A percentile compares a stretch with the other conserved stretches of the same genome.
These are phyloP conservation scores for Ptiloglossa arizonensis DNA, from an alignment of 1,140 invertebrate genomes.

Conservation along the genomic window DNA sequence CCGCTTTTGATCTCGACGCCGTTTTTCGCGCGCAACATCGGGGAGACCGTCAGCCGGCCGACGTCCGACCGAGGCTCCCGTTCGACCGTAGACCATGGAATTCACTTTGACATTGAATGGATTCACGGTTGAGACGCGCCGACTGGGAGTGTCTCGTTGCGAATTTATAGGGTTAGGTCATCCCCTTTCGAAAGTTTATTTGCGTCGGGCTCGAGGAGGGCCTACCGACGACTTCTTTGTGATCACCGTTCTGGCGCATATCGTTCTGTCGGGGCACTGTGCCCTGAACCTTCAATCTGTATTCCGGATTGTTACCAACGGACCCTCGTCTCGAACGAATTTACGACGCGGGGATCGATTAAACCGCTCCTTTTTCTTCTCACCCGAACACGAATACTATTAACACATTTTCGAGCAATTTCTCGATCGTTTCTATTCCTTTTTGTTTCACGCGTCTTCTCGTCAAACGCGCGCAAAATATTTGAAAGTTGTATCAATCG, in stretches of 20 bases:
- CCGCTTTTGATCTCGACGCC: conserved; percentile 32
- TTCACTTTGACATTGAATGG: conserved; percentile 70
- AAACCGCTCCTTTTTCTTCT: no score
- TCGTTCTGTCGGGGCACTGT: neutral
- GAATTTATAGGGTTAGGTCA: conserved; percentile 74
- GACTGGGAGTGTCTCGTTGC: conserved; percentile 70
- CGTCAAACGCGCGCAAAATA: no score
- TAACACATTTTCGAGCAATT: no score
- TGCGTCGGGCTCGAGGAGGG: conserved; percentile 35
- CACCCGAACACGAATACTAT: no score
- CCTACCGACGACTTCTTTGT: conserved; percentile 24
- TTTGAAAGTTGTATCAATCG: no score
- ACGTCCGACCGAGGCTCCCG: neutral
- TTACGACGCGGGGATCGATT: no score
- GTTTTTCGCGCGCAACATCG: conserved; percentile 30
- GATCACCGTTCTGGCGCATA: neutral
- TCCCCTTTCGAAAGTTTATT: conserved; percentile 65
- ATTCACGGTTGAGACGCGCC: conserved; percentile 67
- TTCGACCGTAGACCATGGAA: conserved; percentile 51
- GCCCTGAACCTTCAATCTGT: conserved; percentile 3
- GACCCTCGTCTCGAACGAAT: no score
- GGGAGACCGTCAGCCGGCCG: conserved; percentile 1
- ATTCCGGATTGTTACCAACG: no score
- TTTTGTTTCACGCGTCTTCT: no score
- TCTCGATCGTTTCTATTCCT: no score